Conservation (phyloP, 2,113 vertebrate species). For the Stomatorhinus ivindoensis region DNA sequence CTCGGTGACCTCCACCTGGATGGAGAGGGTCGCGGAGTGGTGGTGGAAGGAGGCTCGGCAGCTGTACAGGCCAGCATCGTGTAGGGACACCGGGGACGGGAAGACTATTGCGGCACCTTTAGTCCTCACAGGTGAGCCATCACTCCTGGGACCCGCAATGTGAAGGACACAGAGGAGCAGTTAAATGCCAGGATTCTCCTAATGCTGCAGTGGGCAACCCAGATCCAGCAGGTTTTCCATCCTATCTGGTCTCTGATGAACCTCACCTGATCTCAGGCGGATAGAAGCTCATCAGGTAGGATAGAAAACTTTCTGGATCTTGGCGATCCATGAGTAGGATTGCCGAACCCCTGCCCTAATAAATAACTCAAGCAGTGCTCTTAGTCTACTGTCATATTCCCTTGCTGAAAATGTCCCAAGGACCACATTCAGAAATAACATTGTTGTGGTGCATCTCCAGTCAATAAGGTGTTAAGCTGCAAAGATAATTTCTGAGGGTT, state of each 20-base stretch:
- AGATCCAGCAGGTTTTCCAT: not conserved
- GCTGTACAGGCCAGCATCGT: conserved; percentile 47
- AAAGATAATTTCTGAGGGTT: not conserved
- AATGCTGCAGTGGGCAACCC: not conserved
- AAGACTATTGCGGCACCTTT: conserved; percentile 41
- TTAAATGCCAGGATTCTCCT: not conserved
- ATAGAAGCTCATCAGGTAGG: not conserved
- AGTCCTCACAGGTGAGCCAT: conserved; percentile 38
- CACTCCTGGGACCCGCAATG: conserved; percentile 40
- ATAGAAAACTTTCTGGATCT: not conserved
- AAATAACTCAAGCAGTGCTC: not conserved
- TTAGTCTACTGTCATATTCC: not conserved
- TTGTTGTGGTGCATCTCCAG: not conserved
- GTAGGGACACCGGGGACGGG: conserved; percentile 24
- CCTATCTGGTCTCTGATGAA: not conserved
- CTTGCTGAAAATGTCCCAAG: not conserved
- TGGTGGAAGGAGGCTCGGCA: conserved; percentile 54
- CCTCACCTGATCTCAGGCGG: not conserved
- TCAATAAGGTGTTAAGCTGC: not conserved
- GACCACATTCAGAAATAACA: not conserved
- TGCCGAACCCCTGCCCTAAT: not conserved
- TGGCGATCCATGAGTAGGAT: not conserved
- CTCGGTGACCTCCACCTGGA: conserved; percentile 49
- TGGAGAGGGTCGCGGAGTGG: conserved; percentile 40
- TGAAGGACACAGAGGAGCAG: not conserved